Percentiles rank a stretch among this genome's conserved stretches.
Conservation (phyloP, 2,797 vertebrate species). For the Sebastes taczanowskii region DNA sequence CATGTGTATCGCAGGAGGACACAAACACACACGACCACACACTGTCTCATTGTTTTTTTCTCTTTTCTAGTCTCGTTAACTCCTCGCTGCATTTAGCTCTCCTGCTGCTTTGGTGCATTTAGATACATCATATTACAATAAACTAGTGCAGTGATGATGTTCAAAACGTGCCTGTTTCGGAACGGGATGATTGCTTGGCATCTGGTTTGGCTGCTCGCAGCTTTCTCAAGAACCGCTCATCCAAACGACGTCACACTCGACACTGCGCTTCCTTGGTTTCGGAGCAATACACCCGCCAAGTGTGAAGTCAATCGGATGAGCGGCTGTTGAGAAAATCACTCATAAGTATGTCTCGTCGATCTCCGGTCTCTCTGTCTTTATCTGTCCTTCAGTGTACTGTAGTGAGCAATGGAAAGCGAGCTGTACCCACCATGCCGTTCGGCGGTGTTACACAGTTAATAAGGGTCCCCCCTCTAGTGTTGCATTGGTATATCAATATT, state of each 20-base stretch:
- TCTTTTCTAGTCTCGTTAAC: slow-evolving; percentile 9
- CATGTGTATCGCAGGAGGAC: background rate
- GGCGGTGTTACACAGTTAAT: background rate
- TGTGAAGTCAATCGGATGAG: background rate
- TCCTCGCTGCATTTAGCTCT: background rate
- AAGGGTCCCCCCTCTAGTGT: background rate
- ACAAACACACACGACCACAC: slow-evolving; percentile 16
- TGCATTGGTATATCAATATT: too few species aligned
- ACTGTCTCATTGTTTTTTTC: slow-evolving; percentile 6
- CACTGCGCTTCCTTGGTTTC: background rate
- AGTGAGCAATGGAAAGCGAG: background rate
- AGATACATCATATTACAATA: slow-evolving; percentile 10
- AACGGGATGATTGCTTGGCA: background rate
- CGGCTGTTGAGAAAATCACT: background rate
- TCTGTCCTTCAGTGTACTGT: background rate
- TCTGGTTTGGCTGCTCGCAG: background rate
- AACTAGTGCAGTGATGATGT: background rate
- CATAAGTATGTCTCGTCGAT: background rate
- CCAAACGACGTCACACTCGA: background rate
- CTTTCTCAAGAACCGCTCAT: background rate
- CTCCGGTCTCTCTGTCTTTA: background rate
- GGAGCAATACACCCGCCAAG: background rate
- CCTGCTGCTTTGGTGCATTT: background rate
- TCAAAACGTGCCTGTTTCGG: background rate
- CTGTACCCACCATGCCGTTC: background rate